Evolutionary conservation across 2,797 vertebrate genomes (phyloP), one percentile per base, ranked within the genome.

Genomic region (Falco cherrug): DNA sequence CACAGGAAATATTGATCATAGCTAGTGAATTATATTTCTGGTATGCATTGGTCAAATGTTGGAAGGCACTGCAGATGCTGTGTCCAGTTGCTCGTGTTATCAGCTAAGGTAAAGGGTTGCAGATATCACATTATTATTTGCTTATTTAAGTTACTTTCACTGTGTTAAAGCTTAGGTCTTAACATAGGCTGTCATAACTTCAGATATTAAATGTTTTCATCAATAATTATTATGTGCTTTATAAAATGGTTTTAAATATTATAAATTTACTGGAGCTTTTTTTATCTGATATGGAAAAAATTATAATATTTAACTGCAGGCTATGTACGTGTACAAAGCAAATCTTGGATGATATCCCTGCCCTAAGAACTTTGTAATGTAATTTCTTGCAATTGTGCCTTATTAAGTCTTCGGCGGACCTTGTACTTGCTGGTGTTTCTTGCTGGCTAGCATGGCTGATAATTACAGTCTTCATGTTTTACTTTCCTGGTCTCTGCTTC

Each of bases 51-150:
- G 10, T 64, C 41, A 54, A 8, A 11, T 63, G 26, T 63, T 56
- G 73, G 37, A 73, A 51, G 31, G n/a, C 35, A 45, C 25, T 48
- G 57, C 6, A 13, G 16, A n/a, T 65, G 41, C 41, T 91, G 60
- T 5, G 7, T 35, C 37, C 3, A 0, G 29, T 60, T 81, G 57
- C 45, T 84, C 0, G 1, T 3, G 0, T 63, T 88, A 56, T 28
- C 59, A 79, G 59, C 74, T 64, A 50, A 57, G 47, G 16, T 79
- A 77, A 64, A 57, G 33, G 18, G 25, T 77, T 50, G 75, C 80
- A 78, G 19, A 21, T 76, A 65, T 0, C 57, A 68, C 21, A 5
- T 61, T 54, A 63, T 63, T 84, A 39, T 76, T 68, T 73, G 11
- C 56, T 90, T 68, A 28, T 57, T 47, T 50, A 33, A 75, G 65